phyloP scores from a whole-genome alignment of 1,140 invertebrate species.

The Arion vulgaris region DNA sequence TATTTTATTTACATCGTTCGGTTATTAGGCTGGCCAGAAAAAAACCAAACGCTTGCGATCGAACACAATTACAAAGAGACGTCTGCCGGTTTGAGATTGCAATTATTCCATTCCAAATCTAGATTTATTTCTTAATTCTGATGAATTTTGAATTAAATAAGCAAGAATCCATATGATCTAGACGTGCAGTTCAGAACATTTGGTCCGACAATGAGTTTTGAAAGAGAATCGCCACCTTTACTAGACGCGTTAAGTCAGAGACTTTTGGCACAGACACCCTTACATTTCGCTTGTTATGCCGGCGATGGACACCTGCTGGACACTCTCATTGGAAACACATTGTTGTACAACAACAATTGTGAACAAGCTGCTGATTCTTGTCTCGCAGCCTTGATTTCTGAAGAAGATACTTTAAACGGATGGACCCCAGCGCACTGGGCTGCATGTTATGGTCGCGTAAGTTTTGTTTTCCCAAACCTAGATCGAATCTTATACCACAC shows the following conservation, averaged over 20 bases:
- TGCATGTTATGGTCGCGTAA: constrained; percentile 36
- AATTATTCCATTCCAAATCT: neutral
- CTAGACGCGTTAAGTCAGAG: constrained; percentile 18
- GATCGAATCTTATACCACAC: no score
- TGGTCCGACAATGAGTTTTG: constrained; percentile 29
- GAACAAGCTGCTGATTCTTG: constrained; percentile 21
- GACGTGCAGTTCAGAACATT: no score
- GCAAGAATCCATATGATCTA: no score
- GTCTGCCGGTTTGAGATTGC: constrained; percentile 6
- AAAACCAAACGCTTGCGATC: neutral
- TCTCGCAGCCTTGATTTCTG: constrained; percentile 14
- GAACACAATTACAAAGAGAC: neutral
- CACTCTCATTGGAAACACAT: constrained; percentile 15
- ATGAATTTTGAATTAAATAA: neutral
- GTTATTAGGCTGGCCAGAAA: neutral
- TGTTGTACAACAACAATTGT: constrained; percentile 26
- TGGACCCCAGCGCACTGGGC: constrained; percentile 41
- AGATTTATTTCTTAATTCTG: neutral
- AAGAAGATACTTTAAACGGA: constrained; percentile 31
- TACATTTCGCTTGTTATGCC: constrained; percentile 34
- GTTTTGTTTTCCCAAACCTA: no score
- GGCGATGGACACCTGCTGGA: constrained; percentile 33
- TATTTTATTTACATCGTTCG: neutral
- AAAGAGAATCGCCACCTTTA: constrained; percentile 14
- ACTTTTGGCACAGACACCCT: constrained; percentile 26